Evolutionary conservation across 2,797 vertebrate species (phyloP), one percentile per base, ranked within the genome.

Genomic region (Pelodytes ibericus): DNA sequence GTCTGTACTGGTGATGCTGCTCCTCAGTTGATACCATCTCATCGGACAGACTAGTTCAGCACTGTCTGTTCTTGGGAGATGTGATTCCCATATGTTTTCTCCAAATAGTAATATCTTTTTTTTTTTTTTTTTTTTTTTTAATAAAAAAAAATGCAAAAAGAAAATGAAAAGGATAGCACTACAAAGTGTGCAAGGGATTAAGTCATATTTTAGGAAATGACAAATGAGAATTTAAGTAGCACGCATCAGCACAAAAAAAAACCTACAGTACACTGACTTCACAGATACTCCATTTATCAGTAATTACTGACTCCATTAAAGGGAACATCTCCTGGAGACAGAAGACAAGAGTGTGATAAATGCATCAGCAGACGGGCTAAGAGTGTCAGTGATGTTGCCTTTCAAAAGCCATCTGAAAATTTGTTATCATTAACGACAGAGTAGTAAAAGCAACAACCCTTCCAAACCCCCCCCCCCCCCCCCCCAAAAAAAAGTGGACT

Each of bases 261-360:
- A 89, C 94, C 93, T 91, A 89, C 82, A 91, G 93, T 89, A 88
- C 88, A 80, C 86, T 88, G 87, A 91, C 91, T 92, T 91, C 90
- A 91, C 91, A 87, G 85, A 86, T 92, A 91, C 91, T 92, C 91
- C 94, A 96, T 96, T 93, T 93, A 95, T 98, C 96, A 97, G 92
- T 88, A 89, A 86, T 91, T 91, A 90, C 86, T 84, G 92, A 88
- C 94, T 95, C 93, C 92, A 94, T 94, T 96, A 95, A 95, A 95
- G 93, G 90, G 91, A 85, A 85, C 87, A 91, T 93, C 93, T 94
- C 92, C 89, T 92, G 90, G 91, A 86, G 85, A 90, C 89, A 84
- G 87, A 92, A 90, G 83, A 92, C 89, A 83, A 85, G 80, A 82
- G 85, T 85, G 89, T 94, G 92, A 96, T 95, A 94, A 94, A 95